Evolutionary conservation across 2,888 invertebrate species (phyloP), one percentile per base, ranked within the genome.

Genomic region (Acholoe squamosa): DNA sequence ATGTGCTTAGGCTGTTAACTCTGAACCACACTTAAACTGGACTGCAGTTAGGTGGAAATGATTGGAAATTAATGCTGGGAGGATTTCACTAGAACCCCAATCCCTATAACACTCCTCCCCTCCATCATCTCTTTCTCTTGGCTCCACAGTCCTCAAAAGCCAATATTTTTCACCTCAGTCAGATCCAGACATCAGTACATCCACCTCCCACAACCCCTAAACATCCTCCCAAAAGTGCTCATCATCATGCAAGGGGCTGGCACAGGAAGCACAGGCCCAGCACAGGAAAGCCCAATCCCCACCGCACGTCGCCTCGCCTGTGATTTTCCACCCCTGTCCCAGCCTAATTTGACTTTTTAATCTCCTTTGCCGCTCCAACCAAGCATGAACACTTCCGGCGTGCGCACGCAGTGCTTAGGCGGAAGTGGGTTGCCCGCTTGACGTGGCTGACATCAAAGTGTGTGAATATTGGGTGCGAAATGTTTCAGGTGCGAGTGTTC

Each of bases 311-410:
- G 51, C 84, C 51, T 84, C 84, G 43, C 84, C 84, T 51, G 84
- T 51, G 43, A 84, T 84, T 84, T 51, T 43, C 84, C 84, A 84
- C 84, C 84, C 51, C 43, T 84, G 25, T 51, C 84, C 51, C 34
- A 43, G 51, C 51, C 84, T 84, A 84, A 84, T 88, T 88, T 88
- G 88, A 88, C 88, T 88, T 88, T 88, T 88, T 88, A 88, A 88
- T 88, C 88, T 88, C 88, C 88, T 56, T 56, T 54, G 54, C 88
- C 54, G 25, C 16, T 34, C 43, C 56, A 33, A 25, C 22, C 88
- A 88, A 56, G 88, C 88, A 88, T 88, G 88, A 88, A 88, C 52
- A 31, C 56, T 88, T 88, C 88, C 88, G 7, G 54, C 56, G 43
- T 84, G 71, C 71, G 71, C 71, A 28, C 71, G 71, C 71, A n/a